A percentile compares a stretch with the other conserved stretches of the same genome.
Conservation (phyloP, 2,888 invertebrate species). For the Stenodera caucasica region DNA sequence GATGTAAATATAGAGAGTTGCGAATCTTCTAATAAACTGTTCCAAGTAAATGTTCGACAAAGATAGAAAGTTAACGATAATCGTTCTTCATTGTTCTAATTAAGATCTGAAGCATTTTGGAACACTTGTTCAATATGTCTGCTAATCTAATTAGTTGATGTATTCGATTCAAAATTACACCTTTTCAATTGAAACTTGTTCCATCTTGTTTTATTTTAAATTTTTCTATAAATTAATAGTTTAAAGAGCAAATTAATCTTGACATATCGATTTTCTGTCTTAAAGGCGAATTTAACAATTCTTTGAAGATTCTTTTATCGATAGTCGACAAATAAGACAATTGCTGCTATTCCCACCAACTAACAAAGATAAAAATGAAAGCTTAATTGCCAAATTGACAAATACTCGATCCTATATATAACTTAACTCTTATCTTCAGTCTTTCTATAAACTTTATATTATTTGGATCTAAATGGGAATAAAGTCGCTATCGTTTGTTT, state of each 20-base stretch:
- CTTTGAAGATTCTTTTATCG: neutral
- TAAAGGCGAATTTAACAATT: neutral
- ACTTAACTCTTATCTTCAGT: neutral
- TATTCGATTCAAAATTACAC: neutral
- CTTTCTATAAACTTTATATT: too few species aligned
- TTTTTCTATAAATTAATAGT: neutral
- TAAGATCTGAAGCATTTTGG: constrained; percentile 31
- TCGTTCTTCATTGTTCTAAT: constrained; percentile 37
- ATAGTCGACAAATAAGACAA: too few species aligned
- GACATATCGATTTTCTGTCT: neutral
- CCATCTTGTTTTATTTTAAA: neutral
- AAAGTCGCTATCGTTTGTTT: neutral
- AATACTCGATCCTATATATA: neutral
- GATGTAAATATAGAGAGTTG: neutral
- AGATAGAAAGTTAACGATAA: constrained; percentile 18
- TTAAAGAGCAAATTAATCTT: neutral
- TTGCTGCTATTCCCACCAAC: neutral
- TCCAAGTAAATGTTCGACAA: neutral
- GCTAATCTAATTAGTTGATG: constrained; percentile 2
- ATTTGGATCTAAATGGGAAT: too few species aligned
- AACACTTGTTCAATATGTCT: constrained; percentile 19
- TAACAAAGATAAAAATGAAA: too few species aligned
- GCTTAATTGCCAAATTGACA: neutral
- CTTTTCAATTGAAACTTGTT: too few species aligned
- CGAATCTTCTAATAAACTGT: constrained; percentile 3